phyloP scores from a whole-genome alignment of 2,113 vertebrate species.

The Halichoeres trimaculatus region DNA sequence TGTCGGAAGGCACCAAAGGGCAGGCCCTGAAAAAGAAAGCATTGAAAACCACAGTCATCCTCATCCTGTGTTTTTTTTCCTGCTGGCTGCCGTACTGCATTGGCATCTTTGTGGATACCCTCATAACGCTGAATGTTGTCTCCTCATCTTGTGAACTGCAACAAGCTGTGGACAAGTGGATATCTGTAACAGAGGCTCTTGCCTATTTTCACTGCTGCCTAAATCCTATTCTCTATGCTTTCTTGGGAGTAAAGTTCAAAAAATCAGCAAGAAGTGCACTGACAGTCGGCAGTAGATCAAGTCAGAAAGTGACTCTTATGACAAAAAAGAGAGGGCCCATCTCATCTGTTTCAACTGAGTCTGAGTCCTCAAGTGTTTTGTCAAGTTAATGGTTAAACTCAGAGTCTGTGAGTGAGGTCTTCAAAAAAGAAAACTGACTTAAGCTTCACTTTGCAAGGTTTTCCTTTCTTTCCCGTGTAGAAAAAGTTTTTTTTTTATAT shows the following conservation, averaged over 20 bases:
- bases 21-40: conserved; percentile 94
- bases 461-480: conserved; percentile 84
- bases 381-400: conserved; percentile 87
- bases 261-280: conserved; percentile 91
- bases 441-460: conserved; percentile 61
- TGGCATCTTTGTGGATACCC: conserved; percentile 91
- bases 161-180: conserved; percentile 88
- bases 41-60: conserved; percentile 95
- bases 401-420: conserved; percentile 32
- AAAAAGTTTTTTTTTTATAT: conserved; percentile 70
- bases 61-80: conserved; percentile 93
- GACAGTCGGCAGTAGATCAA: conserved; percentile 90
- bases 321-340: conserved; percentile 92
- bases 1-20: conserved; percentile 90
- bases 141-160: conserved; percentile 85
- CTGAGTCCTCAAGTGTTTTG: conserved; percentile 96
- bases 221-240: conserved; percentile 98
- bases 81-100: conserved; percentile 96
- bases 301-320: conserved; percentile 90
- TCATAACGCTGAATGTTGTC: conserved; percentile 87
- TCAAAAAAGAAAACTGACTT: conserved; percentile 38
- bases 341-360: conserved; percentile 97
- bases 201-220: conserved; percentile 98
- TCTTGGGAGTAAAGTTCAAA: conserved; percentile 97
- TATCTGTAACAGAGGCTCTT: conserved; percentile 92